phyloP scores from a whole-genome alignment of 23 tunicate genomes.

The Styela plicata region DNA sequence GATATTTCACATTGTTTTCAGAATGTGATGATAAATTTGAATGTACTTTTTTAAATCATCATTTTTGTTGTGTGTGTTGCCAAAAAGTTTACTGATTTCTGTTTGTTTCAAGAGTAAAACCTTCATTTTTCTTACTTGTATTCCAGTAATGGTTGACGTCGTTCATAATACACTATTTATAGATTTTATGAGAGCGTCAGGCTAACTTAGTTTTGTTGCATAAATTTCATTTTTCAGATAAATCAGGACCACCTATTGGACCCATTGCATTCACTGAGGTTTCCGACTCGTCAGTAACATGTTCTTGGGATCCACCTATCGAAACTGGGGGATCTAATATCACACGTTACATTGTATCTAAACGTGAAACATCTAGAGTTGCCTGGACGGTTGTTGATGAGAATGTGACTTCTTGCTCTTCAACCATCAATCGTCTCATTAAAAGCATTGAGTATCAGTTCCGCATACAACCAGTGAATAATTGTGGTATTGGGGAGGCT shows the following conservation, averaged over 20 bases:
- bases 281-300: background rate
- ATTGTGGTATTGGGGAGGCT: slow-evolving; percentile 83
- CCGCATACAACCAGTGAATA: slow-evolving; percentile 87
- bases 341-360: slow-evolving; percentile 28
- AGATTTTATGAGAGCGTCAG: background rate
- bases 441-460: slow-evolving; percentile 91
- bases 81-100: no score
- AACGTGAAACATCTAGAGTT: slow-evolving; percentile 35
- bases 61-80: no score
- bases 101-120: background rate
- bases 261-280: slow-evolving; percentile 22
- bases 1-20: background rate
- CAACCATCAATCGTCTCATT: slow-evolving; percentile 67
- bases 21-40: background rate
- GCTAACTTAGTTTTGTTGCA: background rate
- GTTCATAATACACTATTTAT: background rate
- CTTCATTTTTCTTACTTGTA: background rate
- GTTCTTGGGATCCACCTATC: slow-evolving; percentile 21
- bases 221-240: slow-evolving; percentile 8
- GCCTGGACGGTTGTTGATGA: slow-evolving; percentile 65
- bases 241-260: slow-evolving; percentile 45
- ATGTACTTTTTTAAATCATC: background rate
- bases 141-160: no score
- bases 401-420: slow-evolving; percentile 43
- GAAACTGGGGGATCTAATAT: slow-evolving; percentile 37